Evolutionary conservation across 92 coral and sea anemone genomes (phyloP).

Genomic region (Micromussa lordhowensis): DNA sequence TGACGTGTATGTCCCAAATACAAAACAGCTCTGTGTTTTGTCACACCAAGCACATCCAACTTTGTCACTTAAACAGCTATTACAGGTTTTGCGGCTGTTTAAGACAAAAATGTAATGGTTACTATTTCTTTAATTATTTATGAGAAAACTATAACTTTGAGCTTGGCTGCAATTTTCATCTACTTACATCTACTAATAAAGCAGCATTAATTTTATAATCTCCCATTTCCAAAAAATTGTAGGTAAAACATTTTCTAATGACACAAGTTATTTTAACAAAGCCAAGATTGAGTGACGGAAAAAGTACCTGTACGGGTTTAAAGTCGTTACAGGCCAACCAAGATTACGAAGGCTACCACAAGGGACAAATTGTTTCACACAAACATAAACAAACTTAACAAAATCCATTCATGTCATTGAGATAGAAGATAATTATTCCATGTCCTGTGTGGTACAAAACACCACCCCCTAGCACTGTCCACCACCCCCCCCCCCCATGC

Average conservation of each 20-base stretch:
- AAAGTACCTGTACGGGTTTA: too few species aligned
- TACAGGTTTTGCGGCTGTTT: conserved; percentile 75
- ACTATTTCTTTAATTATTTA: neutral
- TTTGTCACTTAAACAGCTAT: conserved; percentile 67
- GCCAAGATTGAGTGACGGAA: too few species aligned
- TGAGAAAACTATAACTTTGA: neutral
- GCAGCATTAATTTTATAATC: neutral
- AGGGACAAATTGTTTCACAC: too few species aligned
- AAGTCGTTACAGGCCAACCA: too few species aligned
- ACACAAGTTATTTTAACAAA: neutral
- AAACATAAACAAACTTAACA: too few species aligned
- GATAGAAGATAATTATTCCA: too few species aligned
- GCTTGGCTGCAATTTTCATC: neutral
- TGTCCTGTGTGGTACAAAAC: too few species aligned
- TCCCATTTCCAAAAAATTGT: neutral
- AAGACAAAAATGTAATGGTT: neutral
- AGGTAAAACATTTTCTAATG: neutral
- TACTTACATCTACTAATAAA: neutral
- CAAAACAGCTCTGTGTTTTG: conserved; percentile 71
- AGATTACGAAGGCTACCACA: too few species aligned
- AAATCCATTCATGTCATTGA: too few species aligned
- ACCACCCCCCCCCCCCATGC: too few species aligned
- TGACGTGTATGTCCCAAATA: conserved; percentile 69
- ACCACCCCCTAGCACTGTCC: too few species aligned
- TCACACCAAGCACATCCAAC: conserved; percentile 92